phyloP scores from a whole-genome alignment of 2,888 invertebrate species.

The Prenolepis imparis region DNA sequence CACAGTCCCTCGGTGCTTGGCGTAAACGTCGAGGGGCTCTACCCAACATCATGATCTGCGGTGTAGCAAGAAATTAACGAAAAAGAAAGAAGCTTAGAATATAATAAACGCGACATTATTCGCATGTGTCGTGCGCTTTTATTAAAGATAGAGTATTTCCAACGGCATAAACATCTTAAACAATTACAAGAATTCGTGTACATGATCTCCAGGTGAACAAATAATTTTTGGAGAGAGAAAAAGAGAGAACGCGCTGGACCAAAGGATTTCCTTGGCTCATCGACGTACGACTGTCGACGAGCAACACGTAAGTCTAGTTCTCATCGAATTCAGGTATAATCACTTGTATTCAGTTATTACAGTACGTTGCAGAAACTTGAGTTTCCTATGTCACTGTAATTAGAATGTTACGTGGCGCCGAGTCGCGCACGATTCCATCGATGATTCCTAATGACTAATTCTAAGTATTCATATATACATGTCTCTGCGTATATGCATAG shows the following conservation, averaged over 20 bases:
- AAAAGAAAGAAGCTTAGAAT: conserved; percentile 2
- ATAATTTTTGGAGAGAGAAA: conserved; percentile 64
- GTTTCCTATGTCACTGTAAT: conserved; percentile 84
- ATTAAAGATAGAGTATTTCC: conserved; percentile 35
- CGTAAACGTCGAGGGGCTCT: conserved; percentile 95
- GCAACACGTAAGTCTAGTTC: conserved; percentile 66
- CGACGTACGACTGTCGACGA: conserved; percentile 57
- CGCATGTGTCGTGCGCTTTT: conserved; percentile 6
- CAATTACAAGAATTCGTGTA: conserved; percentile 35
- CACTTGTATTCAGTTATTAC: conserved; percentile 68
- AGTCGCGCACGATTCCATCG: conserved; percentile 62
- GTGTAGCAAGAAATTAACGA: conserved; percentile 85
- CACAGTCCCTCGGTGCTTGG: conserved; percentile 97
- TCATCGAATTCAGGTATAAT: conserved; percentile 51
- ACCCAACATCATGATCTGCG: conserved; percentile 99
- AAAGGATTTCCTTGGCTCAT: conserved; percentile 72
- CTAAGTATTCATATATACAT: conserved; percentile 62
- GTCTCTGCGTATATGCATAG: conserved; percentile 44
- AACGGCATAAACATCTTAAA: conserved; percentile 24
- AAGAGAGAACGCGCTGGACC: conserved; percentile 67
- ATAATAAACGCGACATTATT: conserved; percentile 16
- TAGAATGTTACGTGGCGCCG: conserved; percentile 60
- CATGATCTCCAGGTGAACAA: conserved; percentile 66
- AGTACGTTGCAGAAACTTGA: conserved; percentile 83
- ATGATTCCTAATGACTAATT: conserved; percentile 73